Conservation (phyloP, 2,797 vertebrate genomes). For the Phrynocephalus forsythii region DNA sequence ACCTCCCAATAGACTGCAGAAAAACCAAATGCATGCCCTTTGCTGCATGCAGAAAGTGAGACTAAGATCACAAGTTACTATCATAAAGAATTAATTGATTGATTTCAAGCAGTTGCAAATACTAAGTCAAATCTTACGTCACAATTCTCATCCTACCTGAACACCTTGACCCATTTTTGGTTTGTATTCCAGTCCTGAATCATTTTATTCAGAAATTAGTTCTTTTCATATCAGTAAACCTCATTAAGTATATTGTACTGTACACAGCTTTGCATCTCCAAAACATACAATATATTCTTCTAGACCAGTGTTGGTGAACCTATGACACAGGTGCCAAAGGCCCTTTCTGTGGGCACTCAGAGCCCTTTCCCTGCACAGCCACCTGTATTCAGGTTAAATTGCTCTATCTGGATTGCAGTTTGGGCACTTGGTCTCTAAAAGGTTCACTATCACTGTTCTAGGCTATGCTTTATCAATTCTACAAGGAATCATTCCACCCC, state of each 20-base stretch:
- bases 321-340: too few species aligned
- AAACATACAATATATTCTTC: neutral
- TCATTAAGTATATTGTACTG: neutral
- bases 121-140: neutral
- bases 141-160: constrained; percentile 29
- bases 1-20: constrained; percentile 68
- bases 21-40: constrained; percentile 62
- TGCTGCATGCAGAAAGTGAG: constrained; percentile 50
- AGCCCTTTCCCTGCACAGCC: too few species aligned
- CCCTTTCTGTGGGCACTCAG: too few species aligned
- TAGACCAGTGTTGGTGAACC: too few species aligned
- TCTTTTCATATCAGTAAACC: neutral
- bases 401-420: too few species aligned
- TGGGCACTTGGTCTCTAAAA: too few species aligned
- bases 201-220: neutral
- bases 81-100: constrained; percentile 53
- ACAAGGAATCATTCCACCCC: neutral
- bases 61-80: constrained; percentile 64
- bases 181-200: neutral
- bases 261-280: neutral
- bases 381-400: too few species aligned
- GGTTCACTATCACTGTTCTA: neutral
- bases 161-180: neutral
- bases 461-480: neutral
- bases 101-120: constrained; percentile 35